Conservation (phyloP, 2,113 vertebrate genomes). For the Actinemys pallida region DNA sequence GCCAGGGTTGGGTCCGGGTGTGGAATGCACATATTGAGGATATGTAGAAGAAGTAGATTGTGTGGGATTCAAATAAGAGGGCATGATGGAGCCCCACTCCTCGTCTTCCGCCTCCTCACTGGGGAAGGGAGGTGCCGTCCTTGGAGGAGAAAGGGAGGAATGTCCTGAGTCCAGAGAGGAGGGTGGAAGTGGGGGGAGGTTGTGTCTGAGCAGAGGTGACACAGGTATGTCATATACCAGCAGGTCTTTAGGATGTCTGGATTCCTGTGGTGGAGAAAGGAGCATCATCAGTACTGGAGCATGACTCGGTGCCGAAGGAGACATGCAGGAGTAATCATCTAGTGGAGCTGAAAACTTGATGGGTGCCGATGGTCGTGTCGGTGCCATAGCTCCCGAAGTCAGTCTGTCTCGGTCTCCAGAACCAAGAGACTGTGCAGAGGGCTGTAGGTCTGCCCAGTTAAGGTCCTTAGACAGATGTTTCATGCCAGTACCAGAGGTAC, state of each 20-base stretch:
- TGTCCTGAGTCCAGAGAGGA: background rate
- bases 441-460: background rate
- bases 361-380: background rate
- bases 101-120: background rate
- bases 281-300: no score
- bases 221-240: background rate
- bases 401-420: background rate
- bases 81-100: background rate
- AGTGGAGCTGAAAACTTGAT: background rate
- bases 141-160: background rate
- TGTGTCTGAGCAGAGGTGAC: background rate
- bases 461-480: background rate
- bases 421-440: no score
- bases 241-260: background rate
- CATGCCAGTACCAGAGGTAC: background rate
- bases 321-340: background rate
- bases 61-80: background rate
- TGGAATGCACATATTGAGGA: no score
- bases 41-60: background rate
- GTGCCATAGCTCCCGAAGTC: background rate
- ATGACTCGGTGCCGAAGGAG: background rate
- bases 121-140: background rate
- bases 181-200: background rate
- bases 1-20: no score
- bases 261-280: background rate